Conservation (phyloP, 2,888 invertebrate genomes). For the Nasonovia ribisnigri region DNA sequence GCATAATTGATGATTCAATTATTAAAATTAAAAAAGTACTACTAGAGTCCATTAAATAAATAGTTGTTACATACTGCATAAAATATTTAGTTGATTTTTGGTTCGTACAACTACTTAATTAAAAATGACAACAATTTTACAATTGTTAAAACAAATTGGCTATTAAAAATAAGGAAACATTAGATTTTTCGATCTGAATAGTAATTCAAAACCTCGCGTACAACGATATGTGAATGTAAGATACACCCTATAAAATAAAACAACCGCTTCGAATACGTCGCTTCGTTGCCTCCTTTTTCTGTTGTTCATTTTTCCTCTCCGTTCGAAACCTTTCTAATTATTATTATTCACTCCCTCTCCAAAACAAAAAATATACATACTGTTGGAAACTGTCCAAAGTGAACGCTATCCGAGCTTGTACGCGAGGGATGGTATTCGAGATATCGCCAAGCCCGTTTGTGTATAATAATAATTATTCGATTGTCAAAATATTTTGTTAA, state of each 20-base stretch:
- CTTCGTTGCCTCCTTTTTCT: background rate
- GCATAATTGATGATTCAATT: background rate
- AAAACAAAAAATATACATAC: background rate
- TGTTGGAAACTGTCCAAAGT: slow-evolving; percentile 34
- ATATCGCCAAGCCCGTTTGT: background rate
- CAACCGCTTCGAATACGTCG: background rate
- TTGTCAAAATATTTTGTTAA: slow-evolving; percentile 9
- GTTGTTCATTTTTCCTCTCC: background rate
- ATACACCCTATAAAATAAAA: background rate
- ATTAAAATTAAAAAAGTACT: background rate
- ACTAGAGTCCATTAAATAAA: background rate
- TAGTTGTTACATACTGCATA: background rate
- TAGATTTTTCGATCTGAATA: background rate
- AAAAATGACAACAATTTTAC: background rate
- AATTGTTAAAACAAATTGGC: background rate
- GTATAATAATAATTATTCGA: background rate
- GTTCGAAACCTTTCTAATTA: background rate
- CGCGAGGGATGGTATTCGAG: background rate
- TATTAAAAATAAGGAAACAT: background rate
- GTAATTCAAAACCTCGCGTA: background rate
- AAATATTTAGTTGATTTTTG: background rate
- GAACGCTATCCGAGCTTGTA: background rate
- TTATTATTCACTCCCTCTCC: background rate
- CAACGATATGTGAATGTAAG: background rate
- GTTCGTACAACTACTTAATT: background rate